Base-by-base conservation (phyloP, 2,888 invertebrate genomes). In the Caenorhabditis panamensis region DNA sequence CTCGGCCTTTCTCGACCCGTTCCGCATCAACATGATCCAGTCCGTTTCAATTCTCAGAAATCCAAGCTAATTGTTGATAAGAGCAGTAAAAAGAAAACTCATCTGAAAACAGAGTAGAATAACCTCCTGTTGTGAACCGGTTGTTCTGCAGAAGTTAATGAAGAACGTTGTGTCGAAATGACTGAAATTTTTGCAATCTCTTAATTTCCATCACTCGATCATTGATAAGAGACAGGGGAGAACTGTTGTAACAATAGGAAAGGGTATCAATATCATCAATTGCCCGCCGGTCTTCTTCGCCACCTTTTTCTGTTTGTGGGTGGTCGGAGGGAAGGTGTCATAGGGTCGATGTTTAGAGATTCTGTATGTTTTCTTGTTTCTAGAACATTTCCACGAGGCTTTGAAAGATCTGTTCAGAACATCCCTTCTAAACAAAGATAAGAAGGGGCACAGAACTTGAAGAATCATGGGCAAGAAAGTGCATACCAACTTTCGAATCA, bases 61-160 rank as follows among this genome's bases (percentile, higher is more conserved):
- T 11, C 36, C 36, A 11, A 36, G 11, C 41, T 41, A 41, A 41
- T 41, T 41, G 41, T 41, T 41, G 41, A 41, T 41, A 11, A 3
- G 41, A 5, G 2, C 41, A 3, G 41, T 11, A 41, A 41, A 41
- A 11, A 41, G 13, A 13, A 5, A 9, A 9, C 13, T 13, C 9
- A 41, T 41, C n/a, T n/a, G n/a, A n/a, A n/a, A n/a, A n/a, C n/a
- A n/a, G n/a, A n/a, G n/a, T n/a, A n/a, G n/a, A n/a, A n/a, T n/a
- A n/a, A n/a, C n/a, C n/a, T n/a, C n/a, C n/a, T 41, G 41, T 41
- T 41, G 41, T 41, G 41, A 41, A 41, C 41, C 41, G 41, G 41
- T 41, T 41, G 41, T 41, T 41, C 41, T 6, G 5, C 16, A 2
- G 41, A 41, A 41, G 13, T 41, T 16, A 41, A 13, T 16, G 16